Evolutionary conservation across 2,797 vertebrate genomes (phyloP).

Genomic region (Mormyrops attenuatus): DNA sequence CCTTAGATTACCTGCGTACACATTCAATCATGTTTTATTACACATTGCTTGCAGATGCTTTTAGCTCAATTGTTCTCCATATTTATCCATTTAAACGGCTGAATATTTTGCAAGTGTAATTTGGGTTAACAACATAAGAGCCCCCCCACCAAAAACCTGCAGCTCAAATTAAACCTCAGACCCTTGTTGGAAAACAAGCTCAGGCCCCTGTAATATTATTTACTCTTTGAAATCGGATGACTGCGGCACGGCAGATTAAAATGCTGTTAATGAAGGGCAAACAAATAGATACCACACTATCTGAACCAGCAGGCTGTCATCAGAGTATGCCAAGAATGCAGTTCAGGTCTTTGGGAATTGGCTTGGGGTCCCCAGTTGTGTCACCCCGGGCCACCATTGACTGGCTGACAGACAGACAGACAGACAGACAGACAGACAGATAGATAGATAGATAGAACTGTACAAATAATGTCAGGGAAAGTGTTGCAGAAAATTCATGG

Average conservation of each 20-base stretch:
- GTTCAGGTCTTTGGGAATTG: neutral
- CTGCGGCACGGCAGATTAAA: neutral
- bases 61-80: neutral
- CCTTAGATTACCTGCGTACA: neutral
- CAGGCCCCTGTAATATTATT: neutral
- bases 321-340: neutral
- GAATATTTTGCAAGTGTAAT: neutral
- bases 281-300: neutral
- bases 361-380: neutral
- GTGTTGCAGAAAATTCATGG: neutral
- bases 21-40: neutral
- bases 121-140: neutral
- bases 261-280: neutral
- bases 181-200: neutral
- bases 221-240: neutral
- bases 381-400: neutral
- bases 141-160: neutral
- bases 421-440: neutral
- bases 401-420: neutral
- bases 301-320: neutral
- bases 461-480: neutral
- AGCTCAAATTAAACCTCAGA: neutral
- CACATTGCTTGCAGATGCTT: neutral
- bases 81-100: neutral
- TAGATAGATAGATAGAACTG: neutral